phyloP scores from a whole-genome alignment of 2,113 vertebrate genomes.

The Cyphomyrus discorhynchus region DNA sequence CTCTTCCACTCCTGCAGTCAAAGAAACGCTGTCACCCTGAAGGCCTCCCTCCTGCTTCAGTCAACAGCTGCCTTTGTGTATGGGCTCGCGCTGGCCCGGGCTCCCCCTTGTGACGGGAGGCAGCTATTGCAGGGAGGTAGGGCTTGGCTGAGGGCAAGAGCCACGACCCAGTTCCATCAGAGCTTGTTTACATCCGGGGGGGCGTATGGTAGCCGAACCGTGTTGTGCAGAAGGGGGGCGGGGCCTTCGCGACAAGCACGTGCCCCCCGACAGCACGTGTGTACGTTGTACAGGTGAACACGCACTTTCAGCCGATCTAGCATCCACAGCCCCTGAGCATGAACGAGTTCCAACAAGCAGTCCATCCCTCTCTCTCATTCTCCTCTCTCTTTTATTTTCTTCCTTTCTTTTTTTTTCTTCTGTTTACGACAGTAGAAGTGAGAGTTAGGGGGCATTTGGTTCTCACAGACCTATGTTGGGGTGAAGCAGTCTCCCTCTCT shows the following conservation, averaged over 20 bases:
- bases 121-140: slow-evolving; percentile 32
- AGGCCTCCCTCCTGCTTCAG: neutral
- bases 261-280: slow-evolving; percentile 24
- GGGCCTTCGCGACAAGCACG: slow-evolving; percentile 34
- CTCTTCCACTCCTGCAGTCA: neutral
- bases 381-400: neutral
- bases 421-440: neutral
- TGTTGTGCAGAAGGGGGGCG: slow-evolving; percentile 28
- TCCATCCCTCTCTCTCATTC: neutral
- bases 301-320: neutral
- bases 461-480: neutral
- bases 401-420: neutral
- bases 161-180: slow-evolving; percentile 62
- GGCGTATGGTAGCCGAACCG: slow-evolving; percentile 41
- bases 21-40: neutral
- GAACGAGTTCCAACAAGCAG: neutral
- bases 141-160: slow-evolving; percentile 34
- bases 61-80: slow-evolving; percentile 37
- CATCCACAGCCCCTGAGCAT: neutral
- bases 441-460: neutral
- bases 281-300: neutral
- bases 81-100: neutral
- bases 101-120: slow-evolving; percentile 30
- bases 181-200: slow-evolving; percentile 26
- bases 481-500: slow-evolving; percentile 18